Evolutionary conservation across 2,888 invertebrate species (phyloP).

Genomic region (Drosophila recens): DNA sequence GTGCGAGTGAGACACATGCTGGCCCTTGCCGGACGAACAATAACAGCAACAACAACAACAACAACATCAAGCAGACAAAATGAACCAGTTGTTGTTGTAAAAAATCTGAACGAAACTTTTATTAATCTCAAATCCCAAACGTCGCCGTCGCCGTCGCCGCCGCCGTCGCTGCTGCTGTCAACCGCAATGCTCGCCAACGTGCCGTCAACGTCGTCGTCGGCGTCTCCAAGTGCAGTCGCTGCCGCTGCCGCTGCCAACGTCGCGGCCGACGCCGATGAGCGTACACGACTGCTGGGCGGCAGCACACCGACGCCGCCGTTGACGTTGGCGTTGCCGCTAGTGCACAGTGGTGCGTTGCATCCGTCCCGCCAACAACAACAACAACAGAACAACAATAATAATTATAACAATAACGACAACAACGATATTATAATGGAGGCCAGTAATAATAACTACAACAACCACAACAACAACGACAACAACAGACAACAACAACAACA

Average conservation of each 20-base stretch:
- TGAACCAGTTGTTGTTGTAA: constrained; percentile 35
- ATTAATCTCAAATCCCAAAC: constrained; percentile 31
- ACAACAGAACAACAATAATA: constrained; percentile 59
- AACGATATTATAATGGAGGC: constrained; percentile 47
- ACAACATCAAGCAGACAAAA: constrained; percentile 27
- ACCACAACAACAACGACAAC: constrained; percentile 45
- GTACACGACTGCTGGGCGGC: constrained; percentile 77
- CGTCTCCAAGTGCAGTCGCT: constrained; percentile 31
- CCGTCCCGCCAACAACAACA: constrained; percentile 67
- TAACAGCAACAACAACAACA: constrained; percentile 41
- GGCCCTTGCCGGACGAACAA: constrained; percentile 62
- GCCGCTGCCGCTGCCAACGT: constrained; percentile 17
- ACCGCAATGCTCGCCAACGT: constrained; percentile 68
- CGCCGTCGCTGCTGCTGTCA: constrained; percentile 6
- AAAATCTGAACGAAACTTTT: constrained; percentile 51
- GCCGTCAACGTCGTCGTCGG: constrained; percentile 54
- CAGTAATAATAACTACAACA: constrained; percentile 67
- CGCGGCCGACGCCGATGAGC: constrained; percentile 67
- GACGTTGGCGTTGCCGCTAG: constrained; percentile 50
- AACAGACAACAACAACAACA: constrained; percentile 39
- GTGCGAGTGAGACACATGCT: constrained; percentile 62
- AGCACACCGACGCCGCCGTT: constrained; percentile 52
- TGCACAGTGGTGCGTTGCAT: constrained; percentile 61
- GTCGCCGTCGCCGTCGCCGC: constrained; percentile 1
- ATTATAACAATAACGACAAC: constrained; percentile 56